Conservation (phyloP, 1,140 invertebrate species). For the Danaus melanippus region DNA sequence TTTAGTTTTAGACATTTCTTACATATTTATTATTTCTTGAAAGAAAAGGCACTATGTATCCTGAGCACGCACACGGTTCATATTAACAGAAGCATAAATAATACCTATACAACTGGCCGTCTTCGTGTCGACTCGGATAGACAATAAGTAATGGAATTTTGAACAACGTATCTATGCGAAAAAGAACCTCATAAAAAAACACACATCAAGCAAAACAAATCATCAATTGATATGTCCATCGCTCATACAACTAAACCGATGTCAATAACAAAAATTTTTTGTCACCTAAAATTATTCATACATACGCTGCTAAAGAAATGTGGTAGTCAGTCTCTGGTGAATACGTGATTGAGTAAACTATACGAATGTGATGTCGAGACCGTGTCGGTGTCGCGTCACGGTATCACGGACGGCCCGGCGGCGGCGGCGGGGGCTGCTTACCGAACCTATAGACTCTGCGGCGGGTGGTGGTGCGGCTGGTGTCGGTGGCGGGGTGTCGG, state of each 20-base stretch:
- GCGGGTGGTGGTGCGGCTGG: conserved; percentile 22
- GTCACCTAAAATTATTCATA: conserved; percentile 29
- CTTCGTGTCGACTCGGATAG: conserved; percentile 8
- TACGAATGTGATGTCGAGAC: conserved; percentile 7
- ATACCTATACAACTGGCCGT: conserved; percentile 2
- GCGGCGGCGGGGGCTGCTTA: too few relatives aligned
- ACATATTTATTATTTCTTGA: neutral
- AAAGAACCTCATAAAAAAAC: conserved; percentile 63
- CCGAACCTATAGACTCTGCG: too few relatives aligned
- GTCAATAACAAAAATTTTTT: conserved; percentile 50
- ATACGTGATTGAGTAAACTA: conserved; percentile 39
- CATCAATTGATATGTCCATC: conserved; percentile 61
- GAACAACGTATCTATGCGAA: conserved; percentile 64
- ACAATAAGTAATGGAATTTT: conserved; percentile 42
- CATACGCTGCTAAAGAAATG: conserved; percentile 60
- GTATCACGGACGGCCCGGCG: too few relatives aligned
- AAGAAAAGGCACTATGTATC: neutral
- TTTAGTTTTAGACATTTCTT: too few relatives aligned
- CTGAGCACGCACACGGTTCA: neutral
- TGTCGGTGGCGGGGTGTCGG: too few relatives aligned
- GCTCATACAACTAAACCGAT: conserved; percentile 39
- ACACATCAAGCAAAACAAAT: conserved; percentile 35
- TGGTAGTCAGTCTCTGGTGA: conserved; percentile 65
- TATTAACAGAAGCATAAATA: too few relatives aligned
- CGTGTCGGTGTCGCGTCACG: too few relatives aligned